Percentiles rank a stretch among this genome's conserved stretches.
Evolutionary conservation across 2,888 invertebrate genomes (phyloP).

Genomic region (Eugnorisma glareosa): DNA sequence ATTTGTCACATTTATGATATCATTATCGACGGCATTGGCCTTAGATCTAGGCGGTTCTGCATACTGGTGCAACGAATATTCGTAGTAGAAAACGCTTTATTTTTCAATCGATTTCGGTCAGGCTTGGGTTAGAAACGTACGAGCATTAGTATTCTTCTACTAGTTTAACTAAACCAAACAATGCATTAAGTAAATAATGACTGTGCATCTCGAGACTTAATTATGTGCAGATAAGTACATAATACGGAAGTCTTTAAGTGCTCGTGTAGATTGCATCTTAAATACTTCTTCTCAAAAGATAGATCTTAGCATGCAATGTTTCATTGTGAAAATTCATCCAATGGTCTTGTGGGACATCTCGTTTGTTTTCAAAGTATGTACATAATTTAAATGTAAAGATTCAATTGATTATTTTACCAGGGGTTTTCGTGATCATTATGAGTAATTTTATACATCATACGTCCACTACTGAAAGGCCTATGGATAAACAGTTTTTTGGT

Average conservation of each 20-base stretch:
- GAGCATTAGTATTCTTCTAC: neutral
- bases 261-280: constrained; percentile 33
- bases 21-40: neutral
- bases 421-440: neutral
- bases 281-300: constrained; percentile 8
- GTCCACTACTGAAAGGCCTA: neutral
- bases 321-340: constrained; percentile 8
- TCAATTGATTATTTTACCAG: neutral
- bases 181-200: constrained; percentile 26
- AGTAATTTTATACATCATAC: neutral
- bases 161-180: constrained; percentile 3
- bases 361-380: no score
- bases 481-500: neutral
- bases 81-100: neutral
- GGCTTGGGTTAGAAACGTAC: neutral
- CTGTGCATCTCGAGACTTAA: constrained; percentile 10
- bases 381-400: neutral
- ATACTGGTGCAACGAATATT: neutral
- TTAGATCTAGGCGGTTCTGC: neutral
- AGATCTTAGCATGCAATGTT: constrained; percentile 18
- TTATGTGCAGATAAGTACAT: constrained; percentile 8
- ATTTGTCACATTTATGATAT: no score
- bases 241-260: constrained; percentile 43
- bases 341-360: neutral
- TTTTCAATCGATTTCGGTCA: neutral